Percentiles rank a stretch among this genome's conserved stretches.
Conservation (phyloP, 2,888 invertebrate genomes). For the Hydroisotoma schaefferi region DNA sequence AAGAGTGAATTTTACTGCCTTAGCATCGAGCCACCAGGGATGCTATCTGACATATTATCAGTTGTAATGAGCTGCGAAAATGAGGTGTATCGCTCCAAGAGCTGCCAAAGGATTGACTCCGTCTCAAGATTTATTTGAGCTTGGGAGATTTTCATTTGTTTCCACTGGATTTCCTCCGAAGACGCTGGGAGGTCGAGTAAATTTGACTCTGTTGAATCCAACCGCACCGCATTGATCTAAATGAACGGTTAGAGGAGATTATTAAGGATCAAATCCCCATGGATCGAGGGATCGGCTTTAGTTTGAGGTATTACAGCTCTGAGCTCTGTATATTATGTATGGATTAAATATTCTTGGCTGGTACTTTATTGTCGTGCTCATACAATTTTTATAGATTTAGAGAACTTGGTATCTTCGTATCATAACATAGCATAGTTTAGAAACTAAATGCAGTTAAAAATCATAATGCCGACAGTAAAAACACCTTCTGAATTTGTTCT, state of each 20-base stretch:
- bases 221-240: conserved; percentile 19
- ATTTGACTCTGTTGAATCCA: conserved; percentile 15
- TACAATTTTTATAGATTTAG: too few species aligned
- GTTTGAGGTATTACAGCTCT: background rate
- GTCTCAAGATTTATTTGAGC: conserved; percentile 34
- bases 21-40: conserved; percentile 11
- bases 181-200: conserved; percentile 19
- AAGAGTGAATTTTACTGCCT: conserved; percentile 3
- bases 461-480: conserved; percentile 1
- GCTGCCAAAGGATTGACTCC: conserved; percentile 29
- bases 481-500: conserved; percentile 4
- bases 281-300: background rate
- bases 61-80: conserved; percentile 45
- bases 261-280: conserved; percentile 12
- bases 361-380: too few species aligned
- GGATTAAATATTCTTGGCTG: background rate
- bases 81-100: conserved; percentile 38
- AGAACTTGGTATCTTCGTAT: too few species aligned
- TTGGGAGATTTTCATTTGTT: conserved; percentile 15
- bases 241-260: conserved; percentile 9
- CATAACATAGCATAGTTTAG: background rate
- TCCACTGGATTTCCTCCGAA: conserved; percentile 15
- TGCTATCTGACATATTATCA: conserved; percentile 21
- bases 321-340: background rate
- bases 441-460: background rate